Evolutionary conservation across 2,888 invertebrate genomes (phyloP), one percentile per base, ranked within the genome.

Genomic region (Lycophotia porphyrea): DNA sequence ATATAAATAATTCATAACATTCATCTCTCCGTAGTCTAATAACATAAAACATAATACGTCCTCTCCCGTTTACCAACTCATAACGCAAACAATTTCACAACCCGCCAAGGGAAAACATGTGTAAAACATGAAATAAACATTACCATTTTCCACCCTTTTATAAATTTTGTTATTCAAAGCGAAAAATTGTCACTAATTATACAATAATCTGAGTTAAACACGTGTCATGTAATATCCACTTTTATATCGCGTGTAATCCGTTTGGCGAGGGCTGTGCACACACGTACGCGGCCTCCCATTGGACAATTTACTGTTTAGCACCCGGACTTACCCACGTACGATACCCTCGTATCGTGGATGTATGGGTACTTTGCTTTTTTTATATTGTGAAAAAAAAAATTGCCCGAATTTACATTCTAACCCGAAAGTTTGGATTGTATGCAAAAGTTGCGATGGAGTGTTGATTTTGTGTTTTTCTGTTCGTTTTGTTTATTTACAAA

Each of bases 281-380:
- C 83, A 87, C 76, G 76, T 80, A 24, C 52, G 27, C 8, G 64
- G 55, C 44, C 44, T 61, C 44, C 61, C 66, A 65, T 77, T 74
- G 58, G 80, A 82, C 78, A 80, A 87, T 87, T 86, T 87, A 87
- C 88, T 87, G 80, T 84, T 84, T 81, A 72, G 70, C 78, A 74
- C 61, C 74, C 69, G 65, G 76, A 78, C 71, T 61, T 64, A 70
- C 82, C 82, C 88, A 81, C 84, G 88, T 88, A 84, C 86, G 80
- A 67, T 63, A 82, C 77, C 84, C 84, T 67, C 80, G 88, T 80
- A 84, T 76, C 67, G 55, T 44, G 74, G 64, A 86, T 81, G 83
- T 79, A 86, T 84, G 81, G 84, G 80, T 74, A 77, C 74, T 76
- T 76, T 77, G 68, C 70, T 71, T 74, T 83, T 64, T 81, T 78